These are phyloP conservation scores for Rhizoglyphus robini DNA, from an alignment of 1,140 invertebrate genomes.

Conservation along the genomic window DNA sequence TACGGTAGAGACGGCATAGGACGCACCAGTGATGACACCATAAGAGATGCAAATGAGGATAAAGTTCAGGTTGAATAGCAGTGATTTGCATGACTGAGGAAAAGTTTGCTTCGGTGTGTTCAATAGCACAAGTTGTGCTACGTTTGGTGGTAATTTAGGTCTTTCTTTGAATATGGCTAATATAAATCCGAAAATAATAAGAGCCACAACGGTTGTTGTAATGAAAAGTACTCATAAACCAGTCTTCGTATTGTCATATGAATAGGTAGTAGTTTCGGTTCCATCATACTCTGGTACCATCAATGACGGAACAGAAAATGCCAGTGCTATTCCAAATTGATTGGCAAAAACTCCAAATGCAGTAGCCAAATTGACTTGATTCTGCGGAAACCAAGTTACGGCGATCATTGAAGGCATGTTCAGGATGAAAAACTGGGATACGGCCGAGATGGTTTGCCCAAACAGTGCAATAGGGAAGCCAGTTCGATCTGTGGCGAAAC, in stretches of 20 bases:
- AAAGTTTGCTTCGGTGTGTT: slow-evolving; percentile 26
- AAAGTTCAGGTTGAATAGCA: slow-evolving; percentile 34
- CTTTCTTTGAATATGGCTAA: slow-evolving; percentile 28
- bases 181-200: slow-evolving; percentile 3
- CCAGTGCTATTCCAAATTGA: slow-evolving; percentile 31
- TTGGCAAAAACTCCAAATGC: slow-evolving; percentile 43
- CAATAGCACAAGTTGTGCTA: slow-evolving; percentile 34
- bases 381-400: slow-evolving; percentile 43
- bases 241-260: neutral
- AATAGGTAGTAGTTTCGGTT: too few relatives aligned
- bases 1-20: too few relatives aligned
- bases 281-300: slow-evolving; percentile 30
- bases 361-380: slow-evolving; percentile 40
- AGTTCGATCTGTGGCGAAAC: neutral
- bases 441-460: slow-evolving; percentile 38
- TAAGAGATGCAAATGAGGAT: slow-evolving; percentile 37
- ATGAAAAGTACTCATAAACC: too few relatives aligned
- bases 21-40: too few relatives aligned
- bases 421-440: too few relatives aligned
- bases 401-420: slow-evolving; percentile 40
- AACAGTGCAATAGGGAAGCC: slow-evolving; percentile 30
- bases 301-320: slow-evolving; percentile 33
- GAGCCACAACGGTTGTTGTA: neutral
- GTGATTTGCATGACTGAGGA: slow-evolving; percentile 30
- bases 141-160: slow-evolving; percentile 35